These are phyloP conservation scores for Oxycera nigricornis DNA, from an alignment of 2,888 invertebrate genomes.

Conservation along the genomic window DNA sequence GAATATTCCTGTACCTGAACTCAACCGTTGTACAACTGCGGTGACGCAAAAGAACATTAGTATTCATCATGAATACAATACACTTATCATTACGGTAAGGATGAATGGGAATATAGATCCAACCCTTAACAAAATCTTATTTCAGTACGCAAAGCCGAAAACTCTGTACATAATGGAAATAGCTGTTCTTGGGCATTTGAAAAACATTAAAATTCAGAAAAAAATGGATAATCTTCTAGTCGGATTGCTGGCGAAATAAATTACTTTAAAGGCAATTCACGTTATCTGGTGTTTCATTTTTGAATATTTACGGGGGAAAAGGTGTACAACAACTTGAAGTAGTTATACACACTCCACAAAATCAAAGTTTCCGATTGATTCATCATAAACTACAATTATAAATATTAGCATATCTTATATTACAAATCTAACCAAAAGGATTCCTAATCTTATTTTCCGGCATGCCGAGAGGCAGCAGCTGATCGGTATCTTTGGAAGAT, in stretches of 20 bases:
- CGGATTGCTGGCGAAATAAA: slow-evolving; percentile 56
- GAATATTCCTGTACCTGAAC: slow-evolving; percentile 72
- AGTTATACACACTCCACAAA: too few relatives aligned
- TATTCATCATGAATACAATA: slow-evolving; percentile 76
- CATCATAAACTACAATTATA: too few relatives aligned
- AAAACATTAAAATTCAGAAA: slow-evolving; percentile 60
- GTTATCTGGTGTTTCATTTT: too few relatives aligned
- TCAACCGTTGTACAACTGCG: slow-evolving; percentile 69
- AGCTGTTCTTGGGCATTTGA: slow-evolving; percentile 59
- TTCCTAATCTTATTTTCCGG: too few relatives aligned
- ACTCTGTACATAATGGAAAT: slow-evolving; percentile 75
- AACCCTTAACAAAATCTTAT: slow-evolving; percentile 50
- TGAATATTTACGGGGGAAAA: too few relatives aligned
- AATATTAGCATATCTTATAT: too few relatives aligned
- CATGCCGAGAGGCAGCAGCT: too few relatives aligned
- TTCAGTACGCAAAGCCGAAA: slow-evolving; percentile 79
- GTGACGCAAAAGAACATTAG: slow-evolving; percentile 72
- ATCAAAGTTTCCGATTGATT: too few relatives aligned
- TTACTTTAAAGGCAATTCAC: too few relatives aligned
- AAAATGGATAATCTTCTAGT: slow-evolving; percentile 59
- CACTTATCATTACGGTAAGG: slow-evolving; percentile 74
- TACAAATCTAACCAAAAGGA: too few relatives aligned
- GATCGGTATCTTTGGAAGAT: too few relatives aligned
- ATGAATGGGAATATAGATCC: background rate
- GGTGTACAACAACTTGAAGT: too few relatives aligned